These are phyloP conservation scores for Tubulanus polymorphus DNA, from an alignment of 2,888 invertebrate genomes.

Conservation along the genomic window DNA sequence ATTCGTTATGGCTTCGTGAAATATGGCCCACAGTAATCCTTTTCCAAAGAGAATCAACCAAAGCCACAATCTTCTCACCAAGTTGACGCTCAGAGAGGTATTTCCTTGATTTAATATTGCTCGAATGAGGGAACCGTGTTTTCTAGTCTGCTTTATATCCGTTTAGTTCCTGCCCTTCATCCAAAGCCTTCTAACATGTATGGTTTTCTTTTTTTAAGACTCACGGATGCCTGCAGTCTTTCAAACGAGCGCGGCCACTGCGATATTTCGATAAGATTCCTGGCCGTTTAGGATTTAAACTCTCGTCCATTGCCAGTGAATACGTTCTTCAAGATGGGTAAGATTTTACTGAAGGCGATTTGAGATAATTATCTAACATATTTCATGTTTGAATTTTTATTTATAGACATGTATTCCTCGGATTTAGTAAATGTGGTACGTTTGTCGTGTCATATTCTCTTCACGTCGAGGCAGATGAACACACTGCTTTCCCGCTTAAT, in stretches of 20 bases:
- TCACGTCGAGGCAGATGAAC: conserved; percentile 53
- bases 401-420: conserved; percentile 83
- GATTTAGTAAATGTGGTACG: conserved; percentile 90
- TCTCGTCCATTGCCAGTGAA: conserved; percentile 42
- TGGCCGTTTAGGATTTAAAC: conserved; percentile 43
- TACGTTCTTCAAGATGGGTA: conserved; percentile 47
- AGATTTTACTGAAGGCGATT: conserved; percentile 9
- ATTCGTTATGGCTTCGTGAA: too few relatives aligned
- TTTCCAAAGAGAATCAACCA: too few relatives aligned
- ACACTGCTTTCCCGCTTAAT: conserved; percentile 43
- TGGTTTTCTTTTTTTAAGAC: conserved; percentile 3
- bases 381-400: conserved; percentile 12
- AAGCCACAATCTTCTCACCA: too few relatives aligned
- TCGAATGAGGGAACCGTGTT: too few relatives aligned
- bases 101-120: too few relatives aligned
- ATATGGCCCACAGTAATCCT: too few relatives aligned
- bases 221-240: not conserved
- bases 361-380: not conserved
- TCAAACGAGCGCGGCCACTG: not conserved
- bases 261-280: conserved; percentile 44
- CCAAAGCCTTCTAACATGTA: too few relatives aligned
- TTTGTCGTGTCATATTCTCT: conserved; percentile 83
- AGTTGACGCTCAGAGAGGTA: too few relatives aligned
- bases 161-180: too few relatives aligned
- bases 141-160: too few relatives aligned